These are phyloP conservation scores for Sinella curviseta DNA, from an alignment of 1,140 invertebrate species.

Conservation along the genomic window DNA sequence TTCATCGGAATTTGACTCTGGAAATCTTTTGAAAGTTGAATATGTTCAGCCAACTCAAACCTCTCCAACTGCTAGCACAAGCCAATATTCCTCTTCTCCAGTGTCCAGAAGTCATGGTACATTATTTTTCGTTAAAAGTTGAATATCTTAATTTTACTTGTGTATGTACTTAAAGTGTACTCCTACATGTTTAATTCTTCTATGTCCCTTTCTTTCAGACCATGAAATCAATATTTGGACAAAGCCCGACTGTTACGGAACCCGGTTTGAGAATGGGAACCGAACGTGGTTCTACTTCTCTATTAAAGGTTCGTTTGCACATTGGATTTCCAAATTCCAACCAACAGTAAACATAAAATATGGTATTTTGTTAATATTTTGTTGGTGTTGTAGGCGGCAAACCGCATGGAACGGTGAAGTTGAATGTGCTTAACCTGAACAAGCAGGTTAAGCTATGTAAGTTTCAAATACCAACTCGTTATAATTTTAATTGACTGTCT, in stretches of 20 bases:
- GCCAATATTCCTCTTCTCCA: neutral
- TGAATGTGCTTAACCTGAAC: slow-evolving; percentile 86
- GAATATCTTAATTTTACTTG: neutral
- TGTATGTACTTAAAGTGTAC: neutral
- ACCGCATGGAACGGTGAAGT: slow-evolving; percentile 65
- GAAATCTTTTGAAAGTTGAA: slow-evolving; percentile 78
- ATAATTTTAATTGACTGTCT: neutral
- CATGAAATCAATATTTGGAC: slow-evolving; percentile 91
- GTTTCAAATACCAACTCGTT: neutral
- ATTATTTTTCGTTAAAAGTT: neutral
- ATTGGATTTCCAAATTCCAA: too few species aligned
- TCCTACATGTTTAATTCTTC: neutral
- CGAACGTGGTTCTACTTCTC: slow-evolving; percentile 94
- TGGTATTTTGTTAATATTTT: too few species aligned
- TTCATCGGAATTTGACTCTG: slow-evolving; percentile 81
- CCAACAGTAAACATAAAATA: too few species aligned
- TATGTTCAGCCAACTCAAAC: slow-evolving; percentile 47
- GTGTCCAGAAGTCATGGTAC: neutral
- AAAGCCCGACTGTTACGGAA: slow-evolving; percentile 81
- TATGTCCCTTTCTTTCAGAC: slow-evolving; percentile 59
- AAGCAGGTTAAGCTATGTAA: slow-evolving; percentile 84
- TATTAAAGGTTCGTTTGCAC: slow-evolving; percentile 64
- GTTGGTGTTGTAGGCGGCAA: slow-evolving; percentile 56
- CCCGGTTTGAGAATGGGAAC: slow-evolving; percentile 85
- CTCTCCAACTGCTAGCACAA: neutral